Base-by-base conservation (phyloP, 2,797 vertebrate genomes). In the Lophius americanus region DNA sequence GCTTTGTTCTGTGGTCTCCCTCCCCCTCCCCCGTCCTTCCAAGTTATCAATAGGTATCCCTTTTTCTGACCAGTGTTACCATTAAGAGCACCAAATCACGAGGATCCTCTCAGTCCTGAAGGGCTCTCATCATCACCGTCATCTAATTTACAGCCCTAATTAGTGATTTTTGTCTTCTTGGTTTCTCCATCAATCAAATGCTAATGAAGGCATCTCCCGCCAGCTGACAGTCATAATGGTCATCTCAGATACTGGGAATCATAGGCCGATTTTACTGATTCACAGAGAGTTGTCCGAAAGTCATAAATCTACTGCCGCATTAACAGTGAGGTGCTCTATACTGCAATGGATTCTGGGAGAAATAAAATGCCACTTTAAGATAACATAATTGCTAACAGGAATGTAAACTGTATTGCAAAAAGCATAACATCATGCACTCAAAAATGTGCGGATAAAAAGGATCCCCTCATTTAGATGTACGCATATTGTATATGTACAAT, bases 91-190 rank as follows among this genome's bases (percentile, higher is more conserved):
- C 38, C 59, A 78, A 82, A 81, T 85, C 48, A 81, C 1, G 43
- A 80, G 52, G 57, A 68, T 60, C 62, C 62, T 75, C 67, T 76
- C 32, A 38, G 49, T 88, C 88, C 91, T 92, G 90, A 94, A 95
- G 94, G 86, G 95, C 94, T 89, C 95, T 96, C 89, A 79, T 90
- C 85, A 75, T 70, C 76, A 62, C 64, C 64, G 78, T 81, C 66
- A 64, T 76, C 82, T 86, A 79, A 87, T 90, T 87, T 92, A 94
- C 94, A 90, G 87, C 90, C 90, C 93, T 95, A 97, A 97, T 98
- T 96, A 97, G 95, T 95, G 96, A 96, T 97, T 98, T 96, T 95
- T 96, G 94, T 96, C 94, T 95, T 92, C 93, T 94, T 89, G 92
- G 92, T 94, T 94, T 94, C 93, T 75, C 70, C 60, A 93, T 94